A percentile compares a stretch with the other conserved stretches of the same genome.
These are phyloP conservation scores for Promerops cafer DNA, from an alignment of 2,113 vertebrate species.

Conservation along the genomic window DNA sequence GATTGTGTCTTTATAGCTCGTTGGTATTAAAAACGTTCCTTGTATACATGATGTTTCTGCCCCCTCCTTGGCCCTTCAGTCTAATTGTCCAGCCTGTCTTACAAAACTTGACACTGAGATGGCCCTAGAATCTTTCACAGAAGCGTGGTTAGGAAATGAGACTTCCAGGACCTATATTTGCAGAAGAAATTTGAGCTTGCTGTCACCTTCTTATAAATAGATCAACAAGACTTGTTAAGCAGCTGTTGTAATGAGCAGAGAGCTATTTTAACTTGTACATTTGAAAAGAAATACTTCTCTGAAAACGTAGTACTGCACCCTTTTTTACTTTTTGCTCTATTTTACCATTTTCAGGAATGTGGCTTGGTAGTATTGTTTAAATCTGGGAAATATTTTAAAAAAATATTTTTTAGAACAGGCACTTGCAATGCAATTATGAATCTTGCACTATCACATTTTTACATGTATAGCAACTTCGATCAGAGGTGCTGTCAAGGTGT, in stretches of 20 bases:
- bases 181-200: background rate
- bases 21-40: background rate
- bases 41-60: background rate
- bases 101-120: background rate
- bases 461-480: background rate
- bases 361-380: background rate
- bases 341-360: background rate
- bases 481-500: background rate
- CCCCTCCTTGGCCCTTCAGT: accelerated
- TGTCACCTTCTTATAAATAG: constrained; percentile 36
- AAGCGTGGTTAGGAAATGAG: background rate
- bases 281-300: background rate
- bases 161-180: background rate
- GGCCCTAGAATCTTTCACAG: background rate
- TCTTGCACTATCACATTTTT: background rate
- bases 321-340: background rate
- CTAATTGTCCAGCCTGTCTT: background rate
- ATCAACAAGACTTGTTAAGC: background rate
- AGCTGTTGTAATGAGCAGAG: background rate
- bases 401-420: background rate
- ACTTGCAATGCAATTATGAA: background rate
- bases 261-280: background rate
- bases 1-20: background rate
- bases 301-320: background rate
- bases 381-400: background rate